Evolutionary conservation across 2,113 vertebrate genomes (phyloP).

Genomic region (Phaethon lepturus): DNA sequence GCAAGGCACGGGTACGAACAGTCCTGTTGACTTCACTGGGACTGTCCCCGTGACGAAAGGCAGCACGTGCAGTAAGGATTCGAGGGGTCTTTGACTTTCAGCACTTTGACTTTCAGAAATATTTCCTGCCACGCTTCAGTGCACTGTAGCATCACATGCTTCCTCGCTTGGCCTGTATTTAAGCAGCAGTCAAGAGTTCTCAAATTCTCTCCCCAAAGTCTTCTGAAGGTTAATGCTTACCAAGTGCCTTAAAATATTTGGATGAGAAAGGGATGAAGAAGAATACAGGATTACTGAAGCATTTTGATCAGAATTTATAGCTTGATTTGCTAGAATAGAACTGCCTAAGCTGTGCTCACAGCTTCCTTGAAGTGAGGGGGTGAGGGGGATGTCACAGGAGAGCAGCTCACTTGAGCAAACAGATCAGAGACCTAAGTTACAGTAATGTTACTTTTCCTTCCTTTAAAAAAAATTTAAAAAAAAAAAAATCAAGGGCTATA

Average conservation of each 20-base stretch:
- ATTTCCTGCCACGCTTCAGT: not conserved
- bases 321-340: not conserved
- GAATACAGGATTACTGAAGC: not conserved
- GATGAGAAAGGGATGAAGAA: not conserved
- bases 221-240: not conserved
- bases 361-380: not conserved
- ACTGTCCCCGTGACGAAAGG: not conserved
- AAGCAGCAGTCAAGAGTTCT: not conserved
- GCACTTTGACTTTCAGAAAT: too few relatives aligned
- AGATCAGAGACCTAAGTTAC: not conserved
- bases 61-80: not conserved
- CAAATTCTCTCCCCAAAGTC: not conserved
- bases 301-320: not conserved
- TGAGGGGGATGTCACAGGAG: not conserved
- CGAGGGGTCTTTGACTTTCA: rapidly evolving
- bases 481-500: not conserved
- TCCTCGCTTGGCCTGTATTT: not conserved
- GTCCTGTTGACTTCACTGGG: rapidly evolving
- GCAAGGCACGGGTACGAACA: rapidly evolving
- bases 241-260: not conserved
- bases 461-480: not conserved
- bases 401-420: not conserved
- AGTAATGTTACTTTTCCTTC: not conserved
- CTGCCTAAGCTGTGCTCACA: not conserved
- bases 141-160: rapidly evolving